These are phyloP conservation scores for Delphinus delphis DNA, from an alignment of 2,113 vertebrate species.

Conservation along the genomic window DNA sequence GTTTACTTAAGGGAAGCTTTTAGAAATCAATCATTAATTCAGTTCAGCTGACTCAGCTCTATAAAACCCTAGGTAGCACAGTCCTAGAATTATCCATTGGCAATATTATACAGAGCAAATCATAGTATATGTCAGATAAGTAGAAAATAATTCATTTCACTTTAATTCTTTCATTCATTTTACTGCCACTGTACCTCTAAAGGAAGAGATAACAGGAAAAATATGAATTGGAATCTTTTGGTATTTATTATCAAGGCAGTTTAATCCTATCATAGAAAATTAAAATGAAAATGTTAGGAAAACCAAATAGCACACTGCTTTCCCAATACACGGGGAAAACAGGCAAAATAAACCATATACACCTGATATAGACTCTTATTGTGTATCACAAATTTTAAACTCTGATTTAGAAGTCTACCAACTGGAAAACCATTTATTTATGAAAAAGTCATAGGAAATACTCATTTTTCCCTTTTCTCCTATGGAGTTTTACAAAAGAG, in stretches of 20 bases:
- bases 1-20: conserved; percentile 69
- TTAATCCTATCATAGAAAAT: conserved; percentile 47
- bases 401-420: neutral
- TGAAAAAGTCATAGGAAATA: neutral
- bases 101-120: conserved; percentile 49
- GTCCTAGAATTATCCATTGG: conserved; percentile 30
- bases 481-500: neutral
- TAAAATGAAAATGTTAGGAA: conserved; percentile 52
- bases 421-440: neutral
- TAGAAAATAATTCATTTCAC: conserved; percentile 62
- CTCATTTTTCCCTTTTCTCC: neutral
- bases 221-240: conserved; percentile 52
- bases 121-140: conserved; percentile 45
- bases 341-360: neutral
- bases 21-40: conserved; percentile 74
- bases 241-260: conserved; percentile 58
- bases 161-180: conserved; percentile 73
- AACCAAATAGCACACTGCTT: conserved; percentile 17
- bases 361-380: neutral
- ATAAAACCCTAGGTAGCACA: conserved; percentile 58
- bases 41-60: conserved; percentile 68
- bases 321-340: neutral
- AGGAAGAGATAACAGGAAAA: conserved; percentile 45
- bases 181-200: conserved; percentile 11
- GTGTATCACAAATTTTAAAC: neutral